Base-by-base conservation (phyloP, 2,797 vertebrate genomes). In the Notolepis coatsorum region DNA sequence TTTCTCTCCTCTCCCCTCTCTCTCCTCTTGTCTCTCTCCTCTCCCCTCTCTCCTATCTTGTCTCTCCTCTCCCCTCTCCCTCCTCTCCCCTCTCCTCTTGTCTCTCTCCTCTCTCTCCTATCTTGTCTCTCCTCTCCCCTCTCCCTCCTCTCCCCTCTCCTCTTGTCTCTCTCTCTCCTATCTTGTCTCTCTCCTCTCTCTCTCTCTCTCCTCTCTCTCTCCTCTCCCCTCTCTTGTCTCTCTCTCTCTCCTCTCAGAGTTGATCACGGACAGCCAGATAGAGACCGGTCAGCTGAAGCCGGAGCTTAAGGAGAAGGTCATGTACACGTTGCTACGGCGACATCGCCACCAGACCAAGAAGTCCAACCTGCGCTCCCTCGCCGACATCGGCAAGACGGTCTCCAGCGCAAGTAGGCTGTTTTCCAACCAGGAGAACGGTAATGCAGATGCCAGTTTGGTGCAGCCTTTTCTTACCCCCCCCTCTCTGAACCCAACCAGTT, bases 261-360 rank as follows among this genome's bases (percentile, higher is more conserved):
- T 93, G 88, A 93, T 99, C 57, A 95, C 96, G 0, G 96, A 98
- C 81, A 94, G 87, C 78, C 97, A 98, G 92, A 96, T 98, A 0
- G 96, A 96, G 85, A 87, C 57, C 0, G 96, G 96, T 1, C 94
- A 95, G 31, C 24, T 99, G 87, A 98, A 94, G 71, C 24, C 92
- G 0, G 96, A 98, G 0, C 89, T 96, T 78, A 99, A 95, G 91
- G 98, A 99, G 79, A 96, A 96, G 79, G 94, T 99, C 75, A 93
- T 94, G 75, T 99, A 96, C 83, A 97, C 96, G 0, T 79, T 99
- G 82, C 93, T 99, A 12, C 91, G 97, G 79, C 97, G 93, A 73
- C 98, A 99, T 81, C 94, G 96, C 28, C 98, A 99, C 85, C 98
- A 99, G 89, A 99, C 98, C 88, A 99, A 99, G 93, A 99, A 99